These are phyloP conservation scores for Eospalax fontanierii DNA, from an alignment of 2,797 vertebrate species.

Conservation along the genomic window DNA sequence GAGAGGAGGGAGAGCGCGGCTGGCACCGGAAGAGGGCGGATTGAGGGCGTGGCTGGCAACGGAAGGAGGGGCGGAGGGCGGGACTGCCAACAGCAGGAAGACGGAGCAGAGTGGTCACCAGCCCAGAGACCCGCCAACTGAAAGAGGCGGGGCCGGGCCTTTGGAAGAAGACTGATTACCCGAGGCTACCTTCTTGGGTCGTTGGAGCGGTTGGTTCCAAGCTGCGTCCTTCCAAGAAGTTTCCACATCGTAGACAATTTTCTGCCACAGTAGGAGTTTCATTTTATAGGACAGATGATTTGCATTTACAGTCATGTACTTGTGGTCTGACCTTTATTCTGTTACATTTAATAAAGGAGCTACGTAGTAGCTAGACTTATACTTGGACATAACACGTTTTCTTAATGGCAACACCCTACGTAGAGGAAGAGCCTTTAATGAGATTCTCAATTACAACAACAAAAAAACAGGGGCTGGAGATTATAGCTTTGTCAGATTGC, in stretches of 20 bases:
- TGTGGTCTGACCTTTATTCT: background rate
- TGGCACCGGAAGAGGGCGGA: fast-evolving
- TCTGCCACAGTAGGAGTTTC: no score
- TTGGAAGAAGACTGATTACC: fast-evolving
- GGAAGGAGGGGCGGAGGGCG: background rate
- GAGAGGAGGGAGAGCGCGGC: no score
- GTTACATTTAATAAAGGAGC: background rate
- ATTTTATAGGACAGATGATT: background rate
- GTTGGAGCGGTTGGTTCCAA: fast-evolving
- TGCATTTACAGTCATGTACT: background rate
- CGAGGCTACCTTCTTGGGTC: fast-evolving
- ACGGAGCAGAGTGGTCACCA: no score
- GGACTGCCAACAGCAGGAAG: background rate
- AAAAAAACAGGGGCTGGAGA: background rate
- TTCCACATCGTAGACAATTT: background rate
- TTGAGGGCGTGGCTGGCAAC: background rate
- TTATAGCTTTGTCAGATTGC: background rate
- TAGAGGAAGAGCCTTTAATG: background rate
- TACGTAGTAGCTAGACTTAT: background rate
- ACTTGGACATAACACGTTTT: background rate
- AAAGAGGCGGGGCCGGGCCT: fast-evolving
- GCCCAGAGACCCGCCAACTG: no score
- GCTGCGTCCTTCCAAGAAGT: no score
- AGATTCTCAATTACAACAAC: no score
- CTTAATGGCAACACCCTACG: background rate